A percentile compares a stretch with the other conserved stretches of the same genome.
phyloP scores from a whole-genome alignment of 2,888 invertebrate species.

The Leucophora obtusa region DNA sequence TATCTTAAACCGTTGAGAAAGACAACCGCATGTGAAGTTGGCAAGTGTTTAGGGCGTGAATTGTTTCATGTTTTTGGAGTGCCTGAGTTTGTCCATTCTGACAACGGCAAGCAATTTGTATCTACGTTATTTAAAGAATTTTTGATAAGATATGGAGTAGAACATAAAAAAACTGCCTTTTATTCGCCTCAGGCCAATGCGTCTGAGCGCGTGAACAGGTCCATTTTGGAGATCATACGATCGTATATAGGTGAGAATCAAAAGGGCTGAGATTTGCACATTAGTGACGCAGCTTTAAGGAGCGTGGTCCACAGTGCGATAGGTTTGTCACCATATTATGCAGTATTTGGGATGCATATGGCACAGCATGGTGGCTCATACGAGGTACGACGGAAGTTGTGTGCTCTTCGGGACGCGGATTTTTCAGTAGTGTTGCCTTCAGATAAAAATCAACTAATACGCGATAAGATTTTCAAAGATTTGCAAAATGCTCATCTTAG shows the following conservation, averaged over 20 bases:
- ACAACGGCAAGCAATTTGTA: not conserved
- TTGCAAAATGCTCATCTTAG: not conserved
- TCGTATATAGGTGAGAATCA: not conserved
- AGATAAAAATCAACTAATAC: not conserved
- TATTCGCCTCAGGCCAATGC: constrained; percentile 5
- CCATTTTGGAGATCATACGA: not conserved
- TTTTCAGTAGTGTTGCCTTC: not conserved
- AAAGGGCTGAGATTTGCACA: not conserved
- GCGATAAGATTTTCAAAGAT: not conserved
- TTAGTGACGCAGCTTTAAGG: not conserved
- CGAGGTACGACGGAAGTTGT: not conserved
- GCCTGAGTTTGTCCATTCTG: not conserved
- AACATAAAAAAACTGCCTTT: not conserved
- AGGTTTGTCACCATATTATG: not conserved
- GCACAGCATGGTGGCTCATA: not conserved
- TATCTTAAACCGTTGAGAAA: constrained; percentile 4
- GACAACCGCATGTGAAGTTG: no score
- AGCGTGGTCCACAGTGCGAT: not conserved
- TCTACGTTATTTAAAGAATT: not conserved
- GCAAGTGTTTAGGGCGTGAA: no score
- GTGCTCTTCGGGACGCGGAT: not conserved
- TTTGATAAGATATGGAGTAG: not conserved
- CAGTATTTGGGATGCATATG: not conserved
- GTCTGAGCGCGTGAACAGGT: not conserved
- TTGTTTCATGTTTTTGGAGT: not conserved